Conservation (phyloP, 2,113 vertebrate species). For the Noturus placidus region DNA sequence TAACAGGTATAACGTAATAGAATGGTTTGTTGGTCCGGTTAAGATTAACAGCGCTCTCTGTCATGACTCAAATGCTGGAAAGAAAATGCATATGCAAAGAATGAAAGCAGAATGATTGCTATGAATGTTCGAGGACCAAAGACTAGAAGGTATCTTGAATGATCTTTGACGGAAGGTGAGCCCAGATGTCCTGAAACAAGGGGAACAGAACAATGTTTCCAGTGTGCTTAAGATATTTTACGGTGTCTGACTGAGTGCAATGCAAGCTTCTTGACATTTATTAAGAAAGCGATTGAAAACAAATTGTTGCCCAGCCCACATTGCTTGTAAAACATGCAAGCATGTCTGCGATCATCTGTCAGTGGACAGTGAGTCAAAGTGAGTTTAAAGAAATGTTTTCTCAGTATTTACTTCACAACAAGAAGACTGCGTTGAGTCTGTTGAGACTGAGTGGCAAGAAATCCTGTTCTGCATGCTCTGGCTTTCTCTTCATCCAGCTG, state of each 20-base stretch:
- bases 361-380: not conserved
- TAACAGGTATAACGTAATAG: not conserved
- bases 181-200: constrained; percentile 8
- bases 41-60: not conserved
- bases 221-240: not conserved
- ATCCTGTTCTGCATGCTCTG: not conserved
- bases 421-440: not conserved
- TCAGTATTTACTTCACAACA: not conserved
- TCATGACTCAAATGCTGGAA: constrained; percentile 16
- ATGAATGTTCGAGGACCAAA: constrained; percentile 14
- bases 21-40: not conserved
- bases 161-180: not conserved
- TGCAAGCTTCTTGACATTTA: not conserved
- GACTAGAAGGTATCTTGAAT: not conserved
- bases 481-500: not conserved
- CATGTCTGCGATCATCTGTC: not conserved
- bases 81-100: constrained; percentile 20
- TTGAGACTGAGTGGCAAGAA: not conserved
- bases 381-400: not conserved
- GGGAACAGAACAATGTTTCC: not conserved
- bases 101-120: constrained; percentile 39
- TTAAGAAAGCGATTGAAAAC: not conserved
- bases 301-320: not conserved
- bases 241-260: not conserved
- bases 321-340: not conserved